Evolutionary conservation across 2,888 invertebrate species (phyloP).

Genomic region (Didymodactylos carnosus): DNA sequence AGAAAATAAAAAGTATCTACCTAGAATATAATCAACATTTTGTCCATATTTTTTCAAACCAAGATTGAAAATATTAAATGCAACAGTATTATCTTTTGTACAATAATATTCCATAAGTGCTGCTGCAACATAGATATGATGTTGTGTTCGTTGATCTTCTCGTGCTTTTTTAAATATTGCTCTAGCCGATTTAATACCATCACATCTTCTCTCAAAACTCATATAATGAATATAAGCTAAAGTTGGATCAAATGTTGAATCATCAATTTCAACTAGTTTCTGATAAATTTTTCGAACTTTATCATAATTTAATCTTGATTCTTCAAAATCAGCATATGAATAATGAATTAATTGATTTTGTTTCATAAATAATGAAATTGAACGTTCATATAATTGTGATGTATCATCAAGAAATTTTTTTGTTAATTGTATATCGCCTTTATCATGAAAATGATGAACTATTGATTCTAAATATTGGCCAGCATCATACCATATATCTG

Average conservation of each 20-base stretch:
- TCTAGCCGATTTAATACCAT: conserved; percentile 87
- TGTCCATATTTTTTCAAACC: conserved; percentile 88
- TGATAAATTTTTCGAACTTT: conserved; percentile 90
- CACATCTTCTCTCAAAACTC: conserved; percentile 88
- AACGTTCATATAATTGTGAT: conserved; percentile 76
- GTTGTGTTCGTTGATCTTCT: conserved; percentile 60
- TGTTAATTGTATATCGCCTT: conserved; percentile 43
- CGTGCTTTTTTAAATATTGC: conserved; percentile 80
- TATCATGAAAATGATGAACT: conserved; percentile 73
- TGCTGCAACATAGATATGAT: conserved; percentile 85
- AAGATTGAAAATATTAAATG: conserved; percentile 83
- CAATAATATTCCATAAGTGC: conserved; percentile 98
- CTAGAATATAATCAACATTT: conserved; percentile 79
- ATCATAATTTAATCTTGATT: conserved; percentile 78
- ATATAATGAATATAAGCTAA: conserved; percentile 59
- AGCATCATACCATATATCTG: conserved; percentile 45
- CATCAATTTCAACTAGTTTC: conserved; percentile 62
- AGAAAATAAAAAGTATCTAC: conserved; percentile 7
- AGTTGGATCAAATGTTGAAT: conserved; percentile 60
- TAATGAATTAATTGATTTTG: conserved; percentile 83
- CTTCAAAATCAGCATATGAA: conserved; percentile 95
- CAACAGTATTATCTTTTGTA: conserved; percentile 80
- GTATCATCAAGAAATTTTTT: conserved; percentile 80
- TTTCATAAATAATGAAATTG: conserved; percentile 65
- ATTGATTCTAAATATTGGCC: conserved; percentile 87